Conservation (phyloP, 2,888 invertebrate species). For the Periphyllus acericola region DNA sequence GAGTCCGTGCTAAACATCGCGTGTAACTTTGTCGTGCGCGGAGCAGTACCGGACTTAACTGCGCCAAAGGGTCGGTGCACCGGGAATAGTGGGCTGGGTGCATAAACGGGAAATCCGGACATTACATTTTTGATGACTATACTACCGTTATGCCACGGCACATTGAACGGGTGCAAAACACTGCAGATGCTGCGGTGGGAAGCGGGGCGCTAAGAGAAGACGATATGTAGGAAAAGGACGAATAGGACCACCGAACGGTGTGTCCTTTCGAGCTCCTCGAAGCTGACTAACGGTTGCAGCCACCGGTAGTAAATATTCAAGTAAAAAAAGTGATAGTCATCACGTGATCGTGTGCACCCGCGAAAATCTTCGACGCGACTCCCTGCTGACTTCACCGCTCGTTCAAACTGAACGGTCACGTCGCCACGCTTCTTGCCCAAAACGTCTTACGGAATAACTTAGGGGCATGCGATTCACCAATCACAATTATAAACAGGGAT, state of each 20-base stretch:
- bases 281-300: neutral
- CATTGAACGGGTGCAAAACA: constrained; percentile 25
- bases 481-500: no score
- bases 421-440: no score
- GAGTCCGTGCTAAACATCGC: constrained; percentile 2
- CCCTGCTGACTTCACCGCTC: neutral
- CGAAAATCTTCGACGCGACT: neutral
- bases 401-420: neutral
- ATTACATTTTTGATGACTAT: constrained; percentile 45
- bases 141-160: neutral
- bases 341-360: neutral
- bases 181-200: neutral
- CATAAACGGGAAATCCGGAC: constrained; percentile 28
- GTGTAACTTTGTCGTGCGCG: neutral
- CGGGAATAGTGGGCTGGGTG: neutral
- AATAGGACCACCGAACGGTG: neutral
- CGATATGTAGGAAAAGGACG: constrained; percentile 10
- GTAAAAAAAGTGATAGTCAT: neutral
- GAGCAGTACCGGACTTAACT: neutral
- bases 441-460: no score
- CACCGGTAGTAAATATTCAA: neutral
- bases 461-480: no score
- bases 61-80: neutral
- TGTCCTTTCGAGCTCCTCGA: neutral
- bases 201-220: neutral